Evolutionary conservation across 2,888 invertebrate species (phyloP), one percentile per base, ranked within the genome.

Genomic region (Nomada fucata): DNA sequence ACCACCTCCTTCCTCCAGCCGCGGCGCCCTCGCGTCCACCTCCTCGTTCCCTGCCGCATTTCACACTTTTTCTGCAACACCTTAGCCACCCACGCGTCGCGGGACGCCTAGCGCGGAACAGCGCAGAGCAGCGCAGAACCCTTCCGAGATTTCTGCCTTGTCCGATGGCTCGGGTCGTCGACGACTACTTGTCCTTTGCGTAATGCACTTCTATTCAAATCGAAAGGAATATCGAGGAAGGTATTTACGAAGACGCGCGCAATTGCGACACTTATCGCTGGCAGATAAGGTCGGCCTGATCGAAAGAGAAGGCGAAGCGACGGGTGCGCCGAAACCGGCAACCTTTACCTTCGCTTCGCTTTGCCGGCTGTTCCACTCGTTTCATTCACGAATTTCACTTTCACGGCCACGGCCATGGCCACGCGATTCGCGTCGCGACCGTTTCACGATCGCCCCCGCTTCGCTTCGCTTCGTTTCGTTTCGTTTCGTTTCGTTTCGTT

Each of bases 341-440:
- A 88, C 88, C 88, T 88, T 88, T 88, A 88, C 88, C 88, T 88
- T 88, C 88, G 82, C 88, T 85, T 76, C 71, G 76, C 52, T 74
- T 77, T 65, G 84, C 82, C 86, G 85, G 79, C 84, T 86, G 82
- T 85, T 88, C 85, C 86, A 79, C 85, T 81, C 84, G 84, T 87
- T 87, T 84, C 88, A 88, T 88, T 88, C 88, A 88, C 88, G 88
- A 88, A 92, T 92, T 92, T 92, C 90, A 92, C 92, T 92, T 92
- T 92, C 91, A 92, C 91, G 92, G 92, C 88, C 92, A 91, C 82
- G 91, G 92, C 82, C 90, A 87, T 76, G 91, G 90, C 84, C 89
- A 86, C 77, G 84, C 76, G 76, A 83, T 79, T 86, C 82, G 79
- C 79, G 82, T 71, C 77, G 83, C 75, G 84, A 79, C 77, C 67